Conservation (phyloP, 2,888 invertebrate species). For the Danaus chrysippus region DNA sequence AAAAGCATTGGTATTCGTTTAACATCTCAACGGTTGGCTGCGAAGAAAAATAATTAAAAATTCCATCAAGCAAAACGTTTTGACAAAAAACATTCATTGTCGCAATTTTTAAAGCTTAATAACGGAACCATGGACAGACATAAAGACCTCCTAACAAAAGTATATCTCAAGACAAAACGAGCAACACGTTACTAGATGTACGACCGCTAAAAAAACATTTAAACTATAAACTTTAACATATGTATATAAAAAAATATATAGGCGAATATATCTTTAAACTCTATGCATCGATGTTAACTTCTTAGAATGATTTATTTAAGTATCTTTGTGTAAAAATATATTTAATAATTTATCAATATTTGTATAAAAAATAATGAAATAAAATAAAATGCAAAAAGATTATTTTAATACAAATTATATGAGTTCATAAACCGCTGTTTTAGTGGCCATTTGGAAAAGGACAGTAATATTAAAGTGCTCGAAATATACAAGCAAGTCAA, state of each 20-base stretch:
- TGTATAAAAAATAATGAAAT: not conserved
- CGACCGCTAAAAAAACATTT: constrained; percentile 26
- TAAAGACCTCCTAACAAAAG: constrained; percentile 63
- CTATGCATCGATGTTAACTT: no score
- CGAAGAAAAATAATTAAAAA: constrained; percentile 45
- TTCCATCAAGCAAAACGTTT: constrained; percentile 55
- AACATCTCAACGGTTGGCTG: constrained; percentile 28
- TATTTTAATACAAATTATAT: not conserved
- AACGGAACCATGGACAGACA: constrained; percentile 64
- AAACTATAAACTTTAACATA: not conserved
- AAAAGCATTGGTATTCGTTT: constrained; percentile 20
- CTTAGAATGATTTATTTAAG: no score
- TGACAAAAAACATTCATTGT: constrained; percentile 57
- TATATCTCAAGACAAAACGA: constrained; percentile 61
- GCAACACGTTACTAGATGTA: constrained; percentile 39
- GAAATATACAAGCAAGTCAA: constrained; percentile 43
- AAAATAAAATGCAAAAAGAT: not conserved
- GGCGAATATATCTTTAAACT: no score
- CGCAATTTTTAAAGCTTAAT: constrained; percentile 67
- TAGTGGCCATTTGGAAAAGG: constrained; percentile 42
- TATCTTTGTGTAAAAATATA: no score
- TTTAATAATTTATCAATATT: not conserved
- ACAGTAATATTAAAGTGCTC: constrained; percentile 62
- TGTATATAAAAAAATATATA: not conserved
- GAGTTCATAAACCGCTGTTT: constrained; percentile 30